Evolutionary conservation across 2,113 vertebrate genomes (phyloP).

Genomic region (Entosphenus tridentatus): DNA sequence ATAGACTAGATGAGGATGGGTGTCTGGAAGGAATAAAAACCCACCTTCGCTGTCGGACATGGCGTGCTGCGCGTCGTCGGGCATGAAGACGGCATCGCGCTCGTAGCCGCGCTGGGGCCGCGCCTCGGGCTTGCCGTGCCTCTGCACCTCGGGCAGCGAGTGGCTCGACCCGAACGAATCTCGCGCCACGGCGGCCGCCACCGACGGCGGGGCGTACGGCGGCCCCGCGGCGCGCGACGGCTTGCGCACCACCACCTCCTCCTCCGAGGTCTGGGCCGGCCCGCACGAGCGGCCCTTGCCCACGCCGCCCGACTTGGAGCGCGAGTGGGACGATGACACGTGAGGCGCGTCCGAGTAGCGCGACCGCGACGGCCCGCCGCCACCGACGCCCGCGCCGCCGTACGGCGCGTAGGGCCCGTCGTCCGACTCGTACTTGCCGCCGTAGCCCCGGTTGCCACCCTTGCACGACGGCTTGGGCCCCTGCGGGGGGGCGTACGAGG

Average conservation of each 20-base stretch:
- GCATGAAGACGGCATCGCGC: conserved; percentile 76
- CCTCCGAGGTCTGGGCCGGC: conserved; percentile 64
- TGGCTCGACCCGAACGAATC: conserved; percentile 92
- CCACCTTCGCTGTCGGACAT: conserved; percentile 99
- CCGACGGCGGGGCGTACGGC: conserved; percentile 30
- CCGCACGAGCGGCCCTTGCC: no score
- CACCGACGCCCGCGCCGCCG: conserved; percentile 50
- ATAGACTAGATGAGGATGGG: no score
- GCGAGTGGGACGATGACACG: background rate
- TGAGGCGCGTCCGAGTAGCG: background rate
- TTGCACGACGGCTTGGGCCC: background rate
- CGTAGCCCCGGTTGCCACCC: conserved; percentile 1
- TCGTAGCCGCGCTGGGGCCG: conserved; percentile 70
- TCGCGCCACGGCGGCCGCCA: conserved; percentile 34
- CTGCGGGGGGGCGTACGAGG: background rate
- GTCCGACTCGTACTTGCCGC: background rate
- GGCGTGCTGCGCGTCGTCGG: conserved; percentile 91
- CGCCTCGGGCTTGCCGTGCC: conserved; percentile 71
- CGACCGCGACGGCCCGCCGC: background rate
- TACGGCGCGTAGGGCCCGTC: conserved; percentile 32
- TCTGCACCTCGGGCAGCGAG: conserved; percentile 92
- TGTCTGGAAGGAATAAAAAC: no score
- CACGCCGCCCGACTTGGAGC: background rate
- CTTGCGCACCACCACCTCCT: conserved; percentile 70
- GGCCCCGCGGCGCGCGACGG: conserved; percentile 39